Base-by-base conservation (phyloP, 1,140 invertebrate genomes). In the Gryon sp. region DNA sequence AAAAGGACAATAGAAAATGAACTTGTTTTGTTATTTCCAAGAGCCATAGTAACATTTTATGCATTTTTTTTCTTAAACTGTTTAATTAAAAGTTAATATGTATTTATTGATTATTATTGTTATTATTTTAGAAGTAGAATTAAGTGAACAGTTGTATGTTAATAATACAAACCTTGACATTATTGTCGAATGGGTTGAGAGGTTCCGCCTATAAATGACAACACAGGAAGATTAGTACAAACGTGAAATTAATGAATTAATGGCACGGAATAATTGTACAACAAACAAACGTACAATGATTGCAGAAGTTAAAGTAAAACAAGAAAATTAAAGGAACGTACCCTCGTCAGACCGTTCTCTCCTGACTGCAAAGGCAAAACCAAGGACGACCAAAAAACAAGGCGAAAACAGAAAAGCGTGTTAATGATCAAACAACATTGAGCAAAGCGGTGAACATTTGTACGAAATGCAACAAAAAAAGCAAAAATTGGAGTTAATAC, bases 141-240 rank as follows among this genome's bases (percentile, higher is more conserved):
- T n/a, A n/a, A n/a, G n/a, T n/a, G n/a, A n/a, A n/a, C n/a, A n/a
- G n/a, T n/a, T n/a, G n/a, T n/a, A n/a, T n/a, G n/a, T n/a, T n/a
- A n/a, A n/a, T n/a, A n/a, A 59, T 76, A 82, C 82, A 34, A 57
- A 93, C 91, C 90, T 90, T 90, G 83, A 90, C 88, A 84, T 90
- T 88, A 89, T 89, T 92, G 83, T 94, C 93, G 90, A 95, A 95
- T 90, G 94, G 94, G 92, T 95, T 95, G 90, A 94, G 92, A 92
- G 94, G 94, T 91, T 95, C 94, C 81, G 93, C 92, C 93, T 93
- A 87, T 8, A 88, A 88, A 43, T 16, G 3, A 60, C 11, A 55
- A 48, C 0, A 11, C 19, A 15, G 6, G 11, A 34, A 1, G 30
- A 57, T 73, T 73, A 63, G 41, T 46, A 38, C 36, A 43, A n/a